phyloP scores from a whole-genome alignment of 2,888 invertebrate genomes.

The Caenorhabditis sp. region DNA sequence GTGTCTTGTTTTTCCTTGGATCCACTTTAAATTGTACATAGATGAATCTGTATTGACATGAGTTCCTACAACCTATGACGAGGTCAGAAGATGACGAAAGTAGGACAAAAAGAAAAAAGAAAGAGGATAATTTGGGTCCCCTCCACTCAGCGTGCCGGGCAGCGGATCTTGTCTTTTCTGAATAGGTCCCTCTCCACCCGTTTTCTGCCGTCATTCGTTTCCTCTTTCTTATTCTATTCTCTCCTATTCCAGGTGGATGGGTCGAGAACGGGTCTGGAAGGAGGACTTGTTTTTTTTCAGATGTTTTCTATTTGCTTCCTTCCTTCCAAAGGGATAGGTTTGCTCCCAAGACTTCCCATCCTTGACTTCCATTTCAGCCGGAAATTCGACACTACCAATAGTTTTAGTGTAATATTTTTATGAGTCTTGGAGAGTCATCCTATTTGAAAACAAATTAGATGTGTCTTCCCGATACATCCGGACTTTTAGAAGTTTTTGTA shows the following conservation, averaged over 20 bases:
- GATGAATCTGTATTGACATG: conserved; percentile 18
- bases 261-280: conserved; percentile 36
- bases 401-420: background rate
- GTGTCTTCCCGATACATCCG: no score
- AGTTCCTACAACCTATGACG: background rate
- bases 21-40: conserved; percentile 24
- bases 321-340: conserved; percentile 23
- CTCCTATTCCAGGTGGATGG: conserved; percentile 55
- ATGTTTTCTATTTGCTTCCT: conserved; percentile 23
- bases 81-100: conserved; percentile 41
- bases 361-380: conserved; percentile 7
- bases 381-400: background rate
- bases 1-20: conserved; percentile 27
- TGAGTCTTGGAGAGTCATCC: background rate
- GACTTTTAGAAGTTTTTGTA: no score
- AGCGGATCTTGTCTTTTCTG: conserved; percentile 39
- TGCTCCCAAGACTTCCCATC: conserved; percentile 34
- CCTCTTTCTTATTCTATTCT: conserved; percentile 28
- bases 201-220: conserved; percentile 33
- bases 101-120: conserved; percentile 19
- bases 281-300: conserved; percentile 11
- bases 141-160: conserved; percentile 36
- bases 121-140: conserved; percentile 49
- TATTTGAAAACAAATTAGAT: no score
- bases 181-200: conserved; percentile 28